Evolutionary conservation across 2,888 invertebrate genomes (phyloP), one percentile per base, ranked within the genome.

Genomic region (Dioctria rufipes): DNA sequence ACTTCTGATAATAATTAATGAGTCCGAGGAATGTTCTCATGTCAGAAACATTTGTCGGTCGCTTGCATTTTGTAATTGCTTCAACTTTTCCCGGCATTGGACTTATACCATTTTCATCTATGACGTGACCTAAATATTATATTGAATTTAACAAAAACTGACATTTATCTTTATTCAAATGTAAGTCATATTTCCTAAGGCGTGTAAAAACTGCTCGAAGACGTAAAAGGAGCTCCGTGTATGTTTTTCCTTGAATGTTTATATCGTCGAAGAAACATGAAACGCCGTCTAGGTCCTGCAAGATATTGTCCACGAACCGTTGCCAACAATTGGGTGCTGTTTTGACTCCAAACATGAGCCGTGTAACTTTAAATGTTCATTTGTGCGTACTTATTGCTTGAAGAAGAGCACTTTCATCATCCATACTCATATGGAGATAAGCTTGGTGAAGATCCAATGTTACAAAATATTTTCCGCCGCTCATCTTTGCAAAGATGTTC

Each of bases 71-170:
- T 1, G 84, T 5, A 9, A 87, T 86, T 0, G 84, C 84, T 11
- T 81, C n/a, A 5, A 86, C 81, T 81, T 86, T 85, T 3, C 83
- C 82, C 2, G 83, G 43, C 78, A 84, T 83, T 43, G 84, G 86
- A 6, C 81, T 80, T 13, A 87, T 83, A 0, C 86, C 86, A 3
- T 84, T 58, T 54, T 81, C 83, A 42, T 83, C 82, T 65, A 87
- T 85, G 5, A 81, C 82, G 67, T 86, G 85, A 8, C 86, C 86
- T 8, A 86, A 79, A n/a, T 81, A 86, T 8, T 81, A 82, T 60
- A 85, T 78, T 65, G 84, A 80, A 0, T 73, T 75, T 78, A 83
- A 67, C 40, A 85, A 85, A 77, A 87, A 85, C 25, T 82, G 78
- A 77, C 85, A 86, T 79, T 86, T 86, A 25, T 78, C 61, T 5